Base-by-base conservation (phyloP, 2,888 invertebrate species). In the Elegia similella region DNA sequence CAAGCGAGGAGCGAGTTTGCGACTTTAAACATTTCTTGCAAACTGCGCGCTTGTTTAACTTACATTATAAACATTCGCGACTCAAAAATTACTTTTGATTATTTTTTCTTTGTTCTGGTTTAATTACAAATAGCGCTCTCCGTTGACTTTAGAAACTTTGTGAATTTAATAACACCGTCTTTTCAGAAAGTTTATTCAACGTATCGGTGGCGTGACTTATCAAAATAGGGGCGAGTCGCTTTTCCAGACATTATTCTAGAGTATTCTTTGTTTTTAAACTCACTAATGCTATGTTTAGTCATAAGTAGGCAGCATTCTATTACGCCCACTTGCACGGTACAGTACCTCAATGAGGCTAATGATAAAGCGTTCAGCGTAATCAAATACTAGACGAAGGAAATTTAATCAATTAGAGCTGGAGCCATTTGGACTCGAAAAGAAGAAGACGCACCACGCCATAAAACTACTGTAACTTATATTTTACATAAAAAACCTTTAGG, bases 51-150 rank as follows among this genome's bases (percentile, higher is more conserved):
- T 76, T 76, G 68, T 78, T 76, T 72, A 75, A 77, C 74, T 78
- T 75, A 76, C 73, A 79, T 82, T 78, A 80, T 66, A 71, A 80
- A 80, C 77, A 76, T 78, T 83, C 71, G 76, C 64, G 73, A 66
- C 68, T 66, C 65, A 68, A 74, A 75, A 76, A 74, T 66, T 59
- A 60, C 62, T 69, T 70, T 68, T 68, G 69, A 75, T 73, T 71
- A 70, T 70, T 66, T 70, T 69, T 66, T 66, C 67, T 62, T 57
- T 59, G 61, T 63, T 63, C 59, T 57, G 61, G 59, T 58, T 47
- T 56, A n/a, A 54, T 58, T 59, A 13, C 47, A 44, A 16, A 55
- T 52, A 30, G 44, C 8, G 1, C 7, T 54, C n/a, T 3, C 32
- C 8, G 29, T 43, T 53, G 34, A 17, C 34, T 42, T 52, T 52